Evolutionary conservation across 2,888 invertebrate genomes (phyloP), one percentile per base, ranked within the genome.

Genomic region (Lacanobia oleracea): DNA sequence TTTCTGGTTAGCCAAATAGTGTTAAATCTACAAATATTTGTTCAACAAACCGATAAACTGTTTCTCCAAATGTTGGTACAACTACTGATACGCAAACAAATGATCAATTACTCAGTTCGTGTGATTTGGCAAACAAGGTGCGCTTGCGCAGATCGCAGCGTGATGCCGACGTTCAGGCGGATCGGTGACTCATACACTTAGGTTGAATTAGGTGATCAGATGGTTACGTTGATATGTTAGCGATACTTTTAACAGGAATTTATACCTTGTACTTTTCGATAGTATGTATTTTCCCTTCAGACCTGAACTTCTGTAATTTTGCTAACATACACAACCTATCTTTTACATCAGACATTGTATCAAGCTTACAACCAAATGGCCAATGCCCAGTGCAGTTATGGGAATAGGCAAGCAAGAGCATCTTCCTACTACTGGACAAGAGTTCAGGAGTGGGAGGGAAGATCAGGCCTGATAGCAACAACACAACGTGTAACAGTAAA

Each of bases 81-180:
- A 73, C 72, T 66, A 78, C 66, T 68, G 61, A 85, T 81, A 75
- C 75, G 64, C 77, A 82, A 84, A 83, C 83, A 83, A 82, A 83
- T 87, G 81, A 86, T 86, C 84, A 83, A 88, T 89, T 89, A 85
- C 84, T 70, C 72, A 67, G 74, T 79, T 86, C 86, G 75, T 81
- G 86, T 86, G 88, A 88, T 89, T 90, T 90, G 90, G 89, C 90
- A 83, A 75, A 77, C 79, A 81, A 79, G 79, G 82, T 83, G 80
- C 75, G 72, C 72, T 61, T 62, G 81, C 88, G 78, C 77, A 72
- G 53, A 40, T 57, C 67, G 14, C 68, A 72, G 65, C 62, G 67
- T 70, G 86, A 77, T 77, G 66, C 71, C 64, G 76, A 60, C 65
- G 63, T 70, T 70, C 78, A 75, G 56, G 59, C 60, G 66, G 67